Evolutionary conservation across 37 sponge, comb jelly and placozoan genomes (phyloP).

Genomic region (Halisarca cf. caerulea): DNA sequence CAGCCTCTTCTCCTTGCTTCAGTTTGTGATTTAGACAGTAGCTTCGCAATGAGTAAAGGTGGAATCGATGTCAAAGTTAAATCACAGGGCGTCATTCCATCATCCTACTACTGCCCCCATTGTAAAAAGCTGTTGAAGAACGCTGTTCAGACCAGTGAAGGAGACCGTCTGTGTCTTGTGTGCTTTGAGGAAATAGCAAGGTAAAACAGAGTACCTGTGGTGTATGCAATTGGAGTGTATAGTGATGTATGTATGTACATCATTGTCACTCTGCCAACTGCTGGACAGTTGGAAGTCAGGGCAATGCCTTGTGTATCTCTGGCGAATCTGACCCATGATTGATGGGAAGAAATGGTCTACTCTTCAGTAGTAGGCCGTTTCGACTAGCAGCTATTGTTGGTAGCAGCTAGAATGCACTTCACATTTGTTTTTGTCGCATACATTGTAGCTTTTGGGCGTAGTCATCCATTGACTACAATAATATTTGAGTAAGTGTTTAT

Average conservation of each 20-base stretch:
- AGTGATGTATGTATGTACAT: no score
- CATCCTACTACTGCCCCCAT: slow-evolving; percentile 1
- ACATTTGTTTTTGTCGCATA: no score
- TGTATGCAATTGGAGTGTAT: neutral
- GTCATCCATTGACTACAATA: no score
- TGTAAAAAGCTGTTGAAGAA: slow-evolving; percentile 9
- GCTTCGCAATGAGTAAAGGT: neutral
- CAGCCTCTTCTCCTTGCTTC: neutral
- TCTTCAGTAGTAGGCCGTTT: no score
- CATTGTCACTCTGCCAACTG: no score
- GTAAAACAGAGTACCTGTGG: neutral
- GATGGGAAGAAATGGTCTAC: no score
- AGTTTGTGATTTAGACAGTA: neutral
- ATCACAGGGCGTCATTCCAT: neutral
- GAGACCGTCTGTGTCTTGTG: slow-evolving; percentile 2
- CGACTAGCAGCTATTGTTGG: no score
- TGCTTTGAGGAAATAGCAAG: neutral
- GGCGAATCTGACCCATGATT: neutral
- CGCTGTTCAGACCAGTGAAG: slow-evolving; percentile 13
- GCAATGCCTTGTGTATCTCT: no score
- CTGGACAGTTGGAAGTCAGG: slow-evolving; percentile 23
- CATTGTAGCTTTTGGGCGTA: no score
- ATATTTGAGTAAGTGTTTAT: no score
- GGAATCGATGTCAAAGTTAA: neutral
- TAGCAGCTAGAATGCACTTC: no score